These are phyloP conservation scores for Aspidoscelis tigris DNA, from an alignment of 2,113 vertebrate genomes.

Conservation along the genomic window DNA sequence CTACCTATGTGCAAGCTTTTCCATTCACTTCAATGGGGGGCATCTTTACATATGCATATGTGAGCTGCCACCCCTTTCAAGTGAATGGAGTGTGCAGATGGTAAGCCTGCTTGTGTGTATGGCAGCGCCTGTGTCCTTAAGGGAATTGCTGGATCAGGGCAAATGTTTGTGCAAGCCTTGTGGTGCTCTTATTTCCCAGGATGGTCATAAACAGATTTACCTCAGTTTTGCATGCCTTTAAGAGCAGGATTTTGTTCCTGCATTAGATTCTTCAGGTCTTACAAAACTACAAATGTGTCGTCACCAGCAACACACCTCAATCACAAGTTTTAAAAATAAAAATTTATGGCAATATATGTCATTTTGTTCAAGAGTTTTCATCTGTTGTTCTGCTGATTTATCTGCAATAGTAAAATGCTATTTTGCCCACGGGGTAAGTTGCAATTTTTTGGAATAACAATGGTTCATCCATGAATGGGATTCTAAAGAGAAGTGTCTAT, in stretches of 20 bases:
- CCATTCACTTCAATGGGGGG: not conserved
- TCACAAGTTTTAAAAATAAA: constrained; percentile 65
- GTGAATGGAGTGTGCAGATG: not conserved
- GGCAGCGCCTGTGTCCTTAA: not conserved
- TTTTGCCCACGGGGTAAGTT: constrained; percentile 64
- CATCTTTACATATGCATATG: not conserved
- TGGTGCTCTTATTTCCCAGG: constrained; percentile 62
- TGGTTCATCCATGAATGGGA: not conserved
- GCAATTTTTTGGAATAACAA: constrained; percentile 36
- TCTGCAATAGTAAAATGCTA: constrained; percentile 77
- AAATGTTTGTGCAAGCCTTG: constrained; percentile 45
- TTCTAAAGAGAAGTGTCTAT: no score
- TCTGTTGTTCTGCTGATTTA: constrained; percentile 72
- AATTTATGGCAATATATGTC: constrained; percentile 62
- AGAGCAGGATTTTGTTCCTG: constrained; percentile 52
- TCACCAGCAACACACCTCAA: constrained; percentile 60
- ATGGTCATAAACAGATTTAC: constrained; percentile 68
- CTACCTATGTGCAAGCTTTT: not conserved
- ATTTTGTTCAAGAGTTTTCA: constrained; percentile 64
- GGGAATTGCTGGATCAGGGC: not conserved
- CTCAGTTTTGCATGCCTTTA: constrained; percentile 71
- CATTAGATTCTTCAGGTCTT: constrained; percentile 70
- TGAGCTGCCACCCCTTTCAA: not conserved
- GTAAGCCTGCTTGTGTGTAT: not conserved
- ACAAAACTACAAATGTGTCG: constrained; percentile 63